Base-by-base conservation (phyloP, 1,140 invertebrate species). In the Leptinotarsa undecemlineata region DNA sequence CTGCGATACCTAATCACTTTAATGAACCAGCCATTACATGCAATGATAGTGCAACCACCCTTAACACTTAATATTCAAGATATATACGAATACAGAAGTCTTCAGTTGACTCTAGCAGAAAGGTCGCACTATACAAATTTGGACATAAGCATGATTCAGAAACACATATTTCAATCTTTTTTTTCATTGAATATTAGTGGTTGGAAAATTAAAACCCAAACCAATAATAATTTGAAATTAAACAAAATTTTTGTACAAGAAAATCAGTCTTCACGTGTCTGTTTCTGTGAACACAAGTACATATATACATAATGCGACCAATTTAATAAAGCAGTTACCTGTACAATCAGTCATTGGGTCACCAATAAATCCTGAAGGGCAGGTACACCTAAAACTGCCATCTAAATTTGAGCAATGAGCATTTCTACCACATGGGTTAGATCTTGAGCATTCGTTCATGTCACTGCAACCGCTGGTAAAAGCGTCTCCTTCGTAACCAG, bases 351-450 rank as follows among this genome's bases (percentile, higher is more conserved):
- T 84, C 81, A 88, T 86, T 3, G 94, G 92, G 85, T 95, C 92
- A 61, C 94, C 94, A 21, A 88, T 86, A 85, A 90, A 94, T 69
- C 94, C 94, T 60, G 90, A 89, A 13, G 92, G 93, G 85, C 94
- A 95, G 1, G 88, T 81, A 83, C 94, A 96, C 68, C 88, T 87
- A 85, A 90, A 95, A 77, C 88, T 91, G 71, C 92, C 93, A 23
- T 90, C 88, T n/a, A 90, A 84, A 82, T 94, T 94, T 47, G 88
- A 87, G 81, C 94, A 95, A 15, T 90, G 82, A 4, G 93, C 93
- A 76, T 91, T 90, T 76, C 90, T 85, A 47, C 93, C 92, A 82
- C 94, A 95, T 51, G 92, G 90, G 61, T 77, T 79, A 73, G 85
- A 86, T 73, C 88, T 85, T 17, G 88, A 83, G 79, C 93, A 95